These are phyloP conservation scores for Actias luna DNA, from an alignment of 2,888 invertebrate genomes.

Conservation along the genomic window DNA sequence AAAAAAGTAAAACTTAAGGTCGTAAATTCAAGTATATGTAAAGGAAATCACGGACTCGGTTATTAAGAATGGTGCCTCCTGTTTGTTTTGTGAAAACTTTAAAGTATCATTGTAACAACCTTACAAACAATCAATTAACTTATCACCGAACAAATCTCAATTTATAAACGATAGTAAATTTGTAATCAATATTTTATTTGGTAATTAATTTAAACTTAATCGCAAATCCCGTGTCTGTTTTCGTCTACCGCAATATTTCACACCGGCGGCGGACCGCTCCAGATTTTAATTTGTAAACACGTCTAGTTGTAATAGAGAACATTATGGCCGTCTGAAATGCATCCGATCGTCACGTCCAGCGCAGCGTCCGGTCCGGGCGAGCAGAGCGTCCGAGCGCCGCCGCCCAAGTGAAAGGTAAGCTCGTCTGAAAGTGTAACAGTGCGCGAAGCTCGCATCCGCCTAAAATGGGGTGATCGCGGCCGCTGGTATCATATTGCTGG, in stretches of 20 bases:
- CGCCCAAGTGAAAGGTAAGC: constrained; percentile 78
- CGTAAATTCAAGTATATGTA: no score
- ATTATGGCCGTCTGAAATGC: constrained; percentile 26
- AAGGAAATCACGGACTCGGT: no score
- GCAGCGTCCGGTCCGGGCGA: constrained; percentile 4
- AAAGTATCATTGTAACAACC: not conserved
- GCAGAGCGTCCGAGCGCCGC: constrained; percentile 37
- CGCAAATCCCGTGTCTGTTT: constrained; percentile 23
- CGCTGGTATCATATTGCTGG: constrained; percentile 89
- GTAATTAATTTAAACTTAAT: constrained; percentile 8
- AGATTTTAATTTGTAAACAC: constrained; percentile 43
- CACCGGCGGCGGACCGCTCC: constrained; percentile 27
- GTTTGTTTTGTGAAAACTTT: no score
- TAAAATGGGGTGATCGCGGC: constrained; percentile 80
- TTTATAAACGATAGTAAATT: not conserved
- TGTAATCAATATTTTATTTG: not conserved
- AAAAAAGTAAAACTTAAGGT: no score
- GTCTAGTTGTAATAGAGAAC: constrained; percentile 13
- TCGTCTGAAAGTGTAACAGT: constrained; percentile 73
- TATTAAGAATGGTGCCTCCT: no score
- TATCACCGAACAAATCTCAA: not conserved
- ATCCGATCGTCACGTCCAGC: constrained; percentile 18
- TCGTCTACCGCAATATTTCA: constrained; percentile 29
- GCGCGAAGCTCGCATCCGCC: constrained; percentile 73
- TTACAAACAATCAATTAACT: not conserved